phyloP scores from a whole-genome alignment of 2,797 vertebrate species.

The Anableps anableps region DNA sequence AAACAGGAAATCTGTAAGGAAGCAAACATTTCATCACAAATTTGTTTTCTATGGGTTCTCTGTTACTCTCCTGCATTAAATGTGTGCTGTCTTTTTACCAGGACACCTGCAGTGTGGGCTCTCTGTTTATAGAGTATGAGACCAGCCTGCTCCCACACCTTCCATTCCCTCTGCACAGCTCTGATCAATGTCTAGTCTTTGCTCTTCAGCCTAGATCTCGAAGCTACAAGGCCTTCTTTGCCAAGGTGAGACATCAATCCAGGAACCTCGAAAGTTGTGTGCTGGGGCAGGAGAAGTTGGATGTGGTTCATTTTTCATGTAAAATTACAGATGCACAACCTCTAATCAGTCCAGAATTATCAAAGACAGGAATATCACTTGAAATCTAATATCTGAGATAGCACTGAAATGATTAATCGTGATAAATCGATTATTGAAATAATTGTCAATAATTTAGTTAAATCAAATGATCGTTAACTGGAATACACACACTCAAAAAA shows the following conservation, averaged over 20 bases:
- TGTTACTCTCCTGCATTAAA: background rate
- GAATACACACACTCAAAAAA: too few relatives aligned
- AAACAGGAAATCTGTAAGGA: background rate
- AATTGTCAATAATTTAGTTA: background rate
- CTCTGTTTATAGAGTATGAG: conserved; percentile 87
- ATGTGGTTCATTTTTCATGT: background rate
- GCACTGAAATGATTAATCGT: background rate
- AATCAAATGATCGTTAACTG: background rate
- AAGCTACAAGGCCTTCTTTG: conserved; percentile 89
- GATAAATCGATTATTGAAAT: background rate
- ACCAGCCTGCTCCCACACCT: conserved; percentile 87
- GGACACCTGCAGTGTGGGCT: conserved; percentile 87
- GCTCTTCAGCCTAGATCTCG: conserved; percentile 89
- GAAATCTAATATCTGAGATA: background rate
- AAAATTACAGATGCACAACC: background rate
- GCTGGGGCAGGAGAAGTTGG: background rate
- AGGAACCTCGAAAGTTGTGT: background rate
- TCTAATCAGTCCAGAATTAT: background rate
- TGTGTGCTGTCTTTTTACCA: conserved; percentile 58
- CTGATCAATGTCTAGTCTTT: conserved; percentile 85
- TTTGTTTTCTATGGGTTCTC: background rate
- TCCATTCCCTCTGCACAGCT: conserved; percentile 86
- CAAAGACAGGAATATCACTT: background rate
- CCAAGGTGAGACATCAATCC: conserved; percentile 80
- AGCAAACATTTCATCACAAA: background rate